Conservation (phyloP, 2,113 vertebrate genomes). For the Leiothrix lutea region DNA sequence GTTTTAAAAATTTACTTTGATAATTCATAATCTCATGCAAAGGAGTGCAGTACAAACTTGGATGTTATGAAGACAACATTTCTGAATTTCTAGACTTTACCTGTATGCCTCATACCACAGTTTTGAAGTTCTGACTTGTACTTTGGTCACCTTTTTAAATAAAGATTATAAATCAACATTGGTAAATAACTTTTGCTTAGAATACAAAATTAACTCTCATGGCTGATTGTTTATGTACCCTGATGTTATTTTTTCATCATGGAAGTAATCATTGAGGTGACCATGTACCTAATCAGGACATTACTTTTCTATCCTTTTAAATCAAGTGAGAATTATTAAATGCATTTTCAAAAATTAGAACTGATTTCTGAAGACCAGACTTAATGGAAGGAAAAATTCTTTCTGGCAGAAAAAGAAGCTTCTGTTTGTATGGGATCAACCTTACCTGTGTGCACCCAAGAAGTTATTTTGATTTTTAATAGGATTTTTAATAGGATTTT, state of each 20-base stretch:
- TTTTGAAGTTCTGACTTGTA: background rate
- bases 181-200: background rate
- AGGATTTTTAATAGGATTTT: background rate
- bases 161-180: background rate
- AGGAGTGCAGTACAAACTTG: background rate
- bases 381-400: background rate
- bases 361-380: background rate
- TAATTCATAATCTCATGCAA: background rate
- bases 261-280: background rate
- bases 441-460: background rate
- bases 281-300: background rate
- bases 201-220: fast-evolving
- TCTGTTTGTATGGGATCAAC: background rate
- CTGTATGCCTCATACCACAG: background rate
- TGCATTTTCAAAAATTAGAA: background rate
- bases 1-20: background rate
- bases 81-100: background rate
- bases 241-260: background rate
- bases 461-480: background rate
- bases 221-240: background rate
- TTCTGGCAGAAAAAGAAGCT: background rate
- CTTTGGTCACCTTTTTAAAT: background rate
- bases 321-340: background rate
- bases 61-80: background rate
- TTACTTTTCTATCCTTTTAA: background rate